A percentile compares a stretch with the other conserved stretches of the same genome.
Evolutionary conservation across 1,140 invertebrate genomes (phyloP).

Genomic region (Trinorchestia longiramus): DNA sequence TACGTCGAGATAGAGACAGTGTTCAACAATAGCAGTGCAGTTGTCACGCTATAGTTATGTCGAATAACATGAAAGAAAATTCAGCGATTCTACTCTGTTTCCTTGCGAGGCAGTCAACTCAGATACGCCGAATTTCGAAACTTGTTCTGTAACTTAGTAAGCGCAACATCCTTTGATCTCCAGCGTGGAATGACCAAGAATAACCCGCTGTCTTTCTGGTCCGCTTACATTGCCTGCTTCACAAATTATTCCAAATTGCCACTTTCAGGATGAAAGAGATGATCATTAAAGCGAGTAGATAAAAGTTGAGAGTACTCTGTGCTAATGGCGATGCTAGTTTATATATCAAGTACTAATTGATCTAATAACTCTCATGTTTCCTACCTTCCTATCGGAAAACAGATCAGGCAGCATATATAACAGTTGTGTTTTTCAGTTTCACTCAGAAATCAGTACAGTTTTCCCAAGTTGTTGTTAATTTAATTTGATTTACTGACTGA

Average conservation of each 20-base stretch:
- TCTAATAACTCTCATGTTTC: not conserved
- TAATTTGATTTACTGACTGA: too few relatives aligned
- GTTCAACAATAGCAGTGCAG: too few relatives aligned
- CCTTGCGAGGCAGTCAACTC: not conserved
- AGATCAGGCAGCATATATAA: not conserved
- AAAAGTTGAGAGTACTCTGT: not conserved
- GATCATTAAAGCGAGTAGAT: not conserved
- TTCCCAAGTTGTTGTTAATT: too few relatives aligned
- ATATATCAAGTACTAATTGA: not conserved
- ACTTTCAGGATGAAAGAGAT: constrained; percentile 13
- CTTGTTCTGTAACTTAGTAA: constrained; percentile 6
- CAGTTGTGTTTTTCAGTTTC: not conserved
- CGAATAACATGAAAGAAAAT: not conserved
- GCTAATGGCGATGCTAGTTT: not conserved
- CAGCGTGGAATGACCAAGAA: not conserved
- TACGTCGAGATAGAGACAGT: too few relatives aligned
- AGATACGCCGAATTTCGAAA: not conserved
- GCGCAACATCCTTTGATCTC: not conserved
- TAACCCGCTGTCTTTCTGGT: not conserved
- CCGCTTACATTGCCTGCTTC: not conserved
- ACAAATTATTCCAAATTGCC: constrained; percentile 19
- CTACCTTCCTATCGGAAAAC: not conserved
- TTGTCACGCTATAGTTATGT: not conserved
- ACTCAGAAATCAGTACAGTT: not conserved
- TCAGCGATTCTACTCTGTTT: not conserved